Evolutionary conservation across 2,797 vertebrate genomes (phyloP).

Genomic region (Ciconia nigra): DNA sequence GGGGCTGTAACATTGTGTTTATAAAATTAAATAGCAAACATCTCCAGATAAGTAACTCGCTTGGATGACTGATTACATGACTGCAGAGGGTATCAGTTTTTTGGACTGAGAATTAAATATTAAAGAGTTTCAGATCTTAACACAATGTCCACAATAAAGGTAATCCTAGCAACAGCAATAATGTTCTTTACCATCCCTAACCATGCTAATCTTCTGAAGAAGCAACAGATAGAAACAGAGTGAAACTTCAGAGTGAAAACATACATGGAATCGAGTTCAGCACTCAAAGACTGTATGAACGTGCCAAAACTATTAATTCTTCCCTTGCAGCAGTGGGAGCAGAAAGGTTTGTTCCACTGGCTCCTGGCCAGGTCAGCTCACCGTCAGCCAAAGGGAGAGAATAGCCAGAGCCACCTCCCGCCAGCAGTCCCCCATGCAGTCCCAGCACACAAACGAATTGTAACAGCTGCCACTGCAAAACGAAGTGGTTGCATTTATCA

Average conservation of each 20-base stretch:
- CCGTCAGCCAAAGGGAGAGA: background rate
- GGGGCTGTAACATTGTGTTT: background rate
- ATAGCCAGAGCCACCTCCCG: background rate
- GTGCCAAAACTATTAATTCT: background rate
- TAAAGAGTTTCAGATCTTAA: background rate
- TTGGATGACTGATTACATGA: background rate
- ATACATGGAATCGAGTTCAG: background rate
- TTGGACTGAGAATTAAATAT: background rate
- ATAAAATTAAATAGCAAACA: background rate
- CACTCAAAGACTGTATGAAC: background rate
- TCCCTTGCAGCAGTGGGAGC: background rate
- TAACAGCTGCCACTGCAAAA: slow-evolving; percentile 46
- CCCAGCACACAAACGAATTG: background rate
- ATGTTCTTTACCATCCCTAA: background rate
- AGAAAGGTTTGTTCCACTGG: slow-evolving; percentile 40
- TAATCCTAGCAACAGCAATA: background rate
- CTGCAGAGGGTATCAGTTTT: background rate
- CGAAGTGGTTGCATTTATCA: background rate
- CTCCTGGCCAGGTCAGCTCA: background rate
- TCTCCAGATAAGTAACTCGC: background rate
- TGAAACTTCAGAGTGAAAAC: background rate
- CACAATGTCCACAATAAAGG: background rate
- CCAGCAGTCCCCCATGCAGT: background rate
- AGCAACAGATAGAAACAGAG: background rate
- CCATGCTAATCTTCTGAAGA: background rate